Evolutionary conservation across 2,888 invertebrate species (phyloP).

Genomic region (Malachius bipustulatus): DNA sequence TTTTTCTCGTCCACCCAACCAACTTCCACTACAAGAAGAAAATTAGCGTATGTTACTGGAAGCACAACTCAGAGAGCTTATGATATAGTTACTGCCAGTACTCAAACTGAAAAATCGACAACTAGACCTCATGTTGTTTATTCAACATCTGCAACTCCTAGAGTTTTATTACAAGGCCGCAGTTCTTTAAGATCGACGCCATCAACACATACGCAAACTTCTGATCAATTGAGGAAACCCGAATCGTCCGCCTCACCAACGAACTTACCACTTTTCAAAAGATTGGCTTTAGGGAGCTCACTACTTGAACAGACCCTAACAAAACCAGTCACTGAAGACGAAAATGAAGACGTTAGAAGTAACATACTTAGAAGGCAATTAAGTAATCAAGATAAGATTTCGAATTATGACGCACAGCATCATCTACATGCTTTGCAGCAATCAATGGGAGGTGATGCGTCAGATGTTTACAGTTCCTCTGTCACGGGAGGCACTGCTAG

Average conservation of each 20-base stretch:
- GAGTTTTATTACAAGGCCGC: slow-evolving; percentile 30
- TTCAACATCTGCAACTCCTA: slow-evolving; percentile 32
- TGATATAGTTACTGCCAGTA: slow-evolving; percentile 26
- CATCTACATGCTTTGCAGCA: slow-evolving; percentile 47
- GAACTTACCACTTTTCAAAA: slow-evolving; percentile 26
- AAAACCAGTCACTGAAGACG: slow-evolving; percentile 45
- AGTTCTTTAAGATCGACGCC: slow-evolving; percentile 25
- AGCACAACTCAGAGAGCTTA: slow-evolving; percentile 31
- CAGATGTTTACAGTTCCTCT: slow-evolving; percentile 57
- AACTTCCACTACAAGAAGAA: slow-evolving; percentile 44
- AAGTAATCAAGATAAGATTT: slow-evolving; percentile 42
- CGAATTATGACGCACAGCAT: slow-evolving; percentile 39
- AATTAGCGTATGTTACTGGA: slow-evolving; percentile 35
- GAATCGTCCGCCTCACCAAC: slow-evolving; percentile 30
- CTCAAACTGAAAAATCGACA: slow-evolving; percentile 27
- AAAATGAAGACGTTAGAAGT: slow-evolving; percentile 38
- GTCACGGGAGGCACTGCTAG: slow-evolving; percentile 51
- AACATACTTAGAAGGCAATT: slow-evolving; percentile 53
- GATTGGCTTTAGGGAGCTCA: slow-evolving; percentile 25
- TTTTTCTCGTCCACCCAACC: slow-evolving; percentile 38
- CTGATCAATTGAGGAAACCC: slow-evolving; percentile 32
- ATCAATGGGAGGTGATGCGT: slow-evolving; percentile 50
- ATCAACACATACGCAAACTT: slow-evolving; percentile 21
- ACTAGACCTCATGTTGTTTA: slow-evolving; percentile 30
- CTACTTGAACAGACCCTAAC: slow-evolving; percentile 28